A percentile compares a stretch with the other conserved stretches of the same genome.
Evolutionary conservation across 2,888 invertebrate genomes (phyloP).

Genomic region (Noctua pronuba): DNA sequence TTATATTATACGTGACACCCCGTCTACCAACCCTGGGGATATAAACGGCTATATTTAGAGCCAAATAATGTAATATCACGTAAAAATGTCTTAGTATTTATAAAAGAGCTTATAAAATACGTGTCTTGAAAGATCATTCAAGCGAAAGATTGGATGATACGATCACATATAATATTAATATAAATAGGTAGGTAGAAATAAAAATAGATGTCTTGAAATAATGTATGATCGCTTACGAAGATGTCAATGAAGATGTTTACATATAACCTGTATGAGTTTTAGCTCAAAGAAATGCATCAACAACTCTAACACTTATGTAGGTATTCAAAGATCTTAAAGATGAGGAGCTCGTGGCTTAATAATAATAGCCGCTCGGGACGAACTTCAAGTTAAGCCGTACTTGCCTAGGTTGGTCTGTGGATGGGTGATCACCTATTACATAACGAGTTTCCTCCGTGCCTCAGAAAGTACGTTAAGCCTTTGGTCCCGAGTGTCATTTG

Average conservation of each 20-base stretch:
- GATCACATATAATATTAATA: neutral
- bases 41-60: conserved; percentile 13
- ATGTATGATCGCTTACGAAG: neutral
- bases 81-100: conserved; percentile 17
- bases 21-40: neutral
- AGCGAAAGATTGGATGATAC: neutral
- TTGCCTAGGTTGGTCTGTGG: no score
- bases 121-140: neutral
- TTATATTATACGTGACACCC: neutral
- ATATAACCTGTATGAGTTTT: neutral
- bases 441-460: no score
- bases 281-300: neutral
- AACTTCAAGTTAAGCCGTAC: no score
- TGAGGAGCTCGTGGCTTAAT: no score
- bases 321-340: neutral
- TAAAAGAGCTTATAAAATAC: conserved; percentile 3
- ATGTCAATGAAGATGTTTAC: neutral
- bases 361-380: no score
- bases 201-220: neutral
- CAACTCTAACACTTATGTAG: neutral
- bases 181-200: neutral
- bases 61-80: neutral
- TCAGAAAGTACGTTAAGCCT: no score
- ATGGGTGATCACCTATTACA: no score
- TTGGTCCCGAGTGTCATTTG: no score